Conservation (phyloP, 2,888 invertebrate species). For the Pollenia griseotomentosa region DNA sequence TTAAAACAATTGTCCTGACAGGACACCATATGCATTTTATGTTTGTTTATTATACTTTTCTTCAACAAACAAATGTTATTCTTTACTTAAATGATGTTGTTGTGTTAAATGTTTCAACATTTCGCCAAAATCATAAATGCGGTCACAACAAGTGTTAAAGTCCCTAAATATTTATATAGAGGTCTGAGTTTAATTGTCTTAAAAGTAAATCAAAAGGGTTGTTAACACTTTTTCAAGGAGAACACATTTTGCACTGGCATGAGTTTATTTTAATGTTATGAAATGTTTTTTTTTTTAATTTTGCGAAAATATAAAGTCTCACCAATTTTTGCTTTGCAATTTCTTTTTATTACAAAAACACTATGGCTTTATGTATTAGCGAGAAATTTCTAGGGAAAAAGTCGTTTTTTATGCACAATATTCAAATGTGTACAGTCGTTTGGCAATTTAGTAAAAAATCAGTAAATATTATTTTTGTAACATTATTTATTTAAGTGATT, state of each 20-base stretch:
- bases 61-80: constrained; percentile 25
- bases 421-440: no score
- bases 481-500: neutral
- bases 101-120: constrained; percentile 45
- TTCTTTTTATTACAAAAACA: no score
- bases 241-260: no score
- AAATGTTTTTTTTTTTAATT: no score
- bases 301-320: no score
- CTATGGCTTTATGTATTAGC: no score
- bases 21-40: constrained; percentile 61
- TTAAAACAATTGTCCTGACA: constrained; percentile 47
- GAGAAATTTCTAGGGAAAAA: no score
- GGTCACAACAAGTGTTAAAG: constrained; percentile 44
- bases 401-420: no score
- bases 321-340: no score
- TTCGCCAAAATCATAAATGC: constrained; percentile 26
- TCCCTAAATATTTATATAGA: neutral
- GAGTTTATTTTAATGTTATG: no score
- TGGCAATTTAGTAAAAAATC: neutral
- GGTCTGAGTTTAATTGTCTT: neutral
- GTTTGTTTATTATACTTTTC: constrained; percentile 30
- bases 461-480: neutral
- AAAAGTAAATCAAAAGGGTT: neutral
- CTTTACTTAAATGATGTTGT: constrained; percentile 27
- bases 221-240: neutral